Conservation (phyloP, 2,888 invertebrate genomes). For the Melinopterus prodromus region DNA sequence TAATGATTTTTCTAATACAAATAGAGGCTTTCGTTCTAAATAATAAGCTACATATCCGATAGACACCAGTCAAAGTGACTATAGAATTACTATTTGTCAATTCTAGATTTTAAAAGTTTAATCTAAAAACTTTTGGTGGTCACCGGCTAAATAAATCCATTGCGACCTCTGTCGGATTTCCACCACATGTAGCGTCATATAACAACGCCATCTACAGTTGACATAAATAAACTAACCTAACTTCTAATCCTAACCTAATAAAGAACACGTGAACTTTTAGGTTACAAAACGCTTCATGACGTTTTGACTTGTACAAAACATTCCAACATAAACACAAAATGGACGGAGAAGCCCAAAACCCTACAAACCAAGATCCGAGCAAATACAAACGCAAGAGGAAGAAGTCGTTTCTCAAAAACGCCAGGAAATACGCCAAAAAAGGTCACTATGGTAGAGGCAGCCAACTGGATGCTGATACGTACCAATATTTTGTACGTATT, state of each 20-base stretch:
- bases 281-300: neutral
- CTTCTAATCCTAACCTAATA: neutral
- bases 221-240: neutral
- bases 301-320: neutral
- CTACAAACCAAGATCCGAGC: conserved; percentile 22
- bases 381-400: conserved; percentile 63
- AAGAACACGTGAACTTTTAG: neutral
- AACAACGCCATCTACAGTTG: neutral
- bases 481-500: conserved; percentile 79
- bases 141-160: too few relatives aligned
- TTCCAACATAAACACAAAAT: neutral
- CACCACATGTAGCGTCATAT: neutral
- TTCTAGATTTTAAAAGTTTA: too few relatives aligned
- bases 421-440: conserved; percentile 78
- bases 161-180: too few relatives aligned
- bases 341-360: neutral
- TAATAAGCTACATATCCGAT: too few relatives aligned
- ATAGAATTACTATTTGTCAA: too few relatives aligned
- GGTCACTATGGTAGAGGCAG: conserved; percentile 77
- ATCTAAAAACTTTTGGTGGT: too few relatives aligned
- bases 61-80: too few relatives aligned
- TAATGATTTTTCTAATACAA: too few relatives aligned
- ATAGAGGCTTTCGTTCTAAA: too few relatives aligned
- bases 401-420: conserved; percentile 73
- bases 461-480: conserved; percentile 75